Evolutionary conservation across 1,140 invertebrate species (phyloP), one percentile per base, ranked within the genome.

Genomic region (Brachionus paranguensis): DNA sequence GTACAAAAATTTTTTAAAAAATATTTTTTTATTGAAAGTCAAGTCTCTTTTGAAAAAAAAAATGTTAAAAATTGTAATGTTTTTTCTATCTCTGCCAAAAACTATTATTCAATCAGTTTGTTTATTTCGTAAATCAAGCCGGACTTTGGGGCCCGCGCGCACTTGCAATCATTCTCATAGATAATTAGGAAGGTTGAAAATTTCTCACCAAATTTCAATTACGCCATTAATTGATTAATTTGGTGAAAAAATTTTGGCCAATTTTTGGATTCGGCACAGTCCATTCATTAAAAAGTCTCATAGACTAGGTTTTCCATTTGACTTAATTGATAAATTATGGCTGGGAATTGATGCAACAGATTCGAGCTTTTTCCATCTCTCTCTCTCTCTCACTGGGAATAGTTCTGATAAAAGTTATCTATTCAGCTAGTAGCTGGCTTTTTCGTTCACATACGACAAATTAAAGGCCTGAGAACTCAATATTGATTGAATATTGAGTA

Each of bases 211-310:
- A 72, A 20, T 76, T 76, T n/a, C 10, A 45, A 27, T 76, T 76
- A 50, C 72, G 45, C 33, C 27, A 74, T 50, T 76, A 76, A 76
- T 76, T 76, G 72, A 76, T 76, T 76, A 76, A 76, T 76, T 72
- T 72, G 37, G 68, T 72, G 68, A 72, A 72, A 37, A 33, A 72
- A 72, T 45, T 72, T 72, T n/a, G 8, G 20, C 53, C 20, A 24
- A 72, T 17, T 29, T 29, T 68, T 68, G 12, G 47, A 17, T 45
- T 72, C 64, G 64, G 64, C 64, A 29, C 33, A 17, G 41, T n/a
- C 33, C 68, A 33, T 41, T 60, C 33, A 43, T 14, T 29, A 74
- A 74, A n/a, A 17, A 41, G 29, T 76, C 72, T 76, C 72, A 76
- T 76, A 33, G 20, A 50, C 24, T 76, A 14, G 72, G 72, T 76